Conservation (phyloP, 2,797 vertebrate species). For the Ptychobarbus kaznakovi region DNA sequence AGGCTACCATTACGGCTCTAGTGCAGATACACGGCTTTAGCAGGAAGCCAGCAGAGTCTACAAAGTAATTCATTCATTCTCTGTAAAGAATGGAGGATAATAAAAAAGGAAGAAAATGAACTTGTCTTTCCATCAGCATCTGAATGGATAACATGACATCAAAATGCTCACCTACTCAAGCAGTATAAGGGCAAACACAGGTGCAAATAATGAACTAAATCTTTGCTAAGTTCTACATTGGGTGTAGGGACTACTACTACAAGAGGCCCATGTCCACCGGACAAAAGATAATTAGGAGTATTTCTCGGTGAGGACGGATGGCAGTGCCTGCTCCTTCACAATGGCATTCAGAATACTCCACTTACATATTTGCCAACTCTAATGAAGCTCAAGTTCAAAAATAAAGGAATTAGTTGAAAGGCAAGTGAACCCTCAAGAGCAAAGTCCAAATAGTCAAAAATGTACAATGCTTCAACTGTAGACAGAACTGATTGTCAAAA, state of each 20-base stretch:
- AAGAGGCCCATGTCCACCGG: conserved; percentile 74
- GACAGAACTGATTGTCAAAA: conserved; percentile 7
- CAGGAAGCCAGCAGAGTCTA: conserved; percentile 86
- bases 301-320: conserved; percentile 89
- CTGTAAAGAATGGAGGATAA: conserved; percentile 80
- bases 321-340: conserved; percentile 90
- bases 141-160: conserved; percentile 82
- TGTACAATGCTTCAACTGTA: background rate
- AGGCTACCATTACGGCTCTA: conserved; percentile 90
- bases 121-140: conserved; percentile 85
- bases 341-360: conserved; percentile 95
- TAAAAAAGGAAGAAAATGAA: conserved; percentile 70
- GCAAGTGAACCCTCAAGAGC: conserved; percentile 83
- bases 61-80: conserved; percentile 87
- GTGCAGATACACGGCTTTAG: conserved; percentile 90
- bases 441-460: conserved; percentile 68
- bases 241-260: conserved; percentile 74
- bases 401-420: conserved; percentile 65
- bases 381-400: conserved; percentile 75
- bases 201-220: conserved; percentile 74
- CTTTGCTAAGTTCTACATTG: conserved; percentile 70
- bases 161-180: conserved; percentile 89
- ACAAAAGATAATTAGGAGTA: conserved; percentile 81
- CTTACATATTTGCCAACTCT: conserved; percentile 99
- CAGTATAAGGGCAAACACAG: conserved; percentile 87